Evolutionary conservation across 2,113 vertebrate genomes (phyloP), one percentile per base, ranked within the genome.

Genomic region (Platycercus adscitus): DNA sequence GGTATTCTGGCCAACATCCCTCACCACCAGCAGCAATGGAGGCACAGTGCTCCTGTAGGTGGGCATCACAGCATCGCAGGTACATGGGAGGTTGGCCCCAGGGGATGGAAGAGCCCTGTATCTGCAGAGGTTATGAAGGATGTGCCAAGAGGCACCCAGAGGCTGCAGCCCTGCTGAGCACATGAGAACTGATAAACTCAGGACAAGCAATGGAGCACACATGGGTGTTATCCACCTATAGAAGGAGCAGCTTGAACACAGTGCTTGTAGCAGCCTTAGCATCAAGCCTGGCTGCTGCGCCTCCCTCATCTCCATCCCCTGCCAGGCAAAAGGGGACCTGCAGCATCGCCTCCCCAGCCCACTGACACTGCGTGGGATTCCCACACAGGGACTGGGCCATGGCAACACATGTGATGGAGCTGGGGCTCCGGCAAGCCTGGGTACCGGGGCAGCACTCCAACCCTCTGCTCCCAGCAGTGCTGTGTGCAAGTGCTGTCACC

Each of bases 21-120:
- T 52, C 10, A 0, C 33, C 65, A 58, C 35, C 5, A 0, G 58
- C 70, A 63, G 76, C 25, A 8, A 17, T 2, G 2, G 50, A 41
- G 39, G 25, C 10, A 46, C 0, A 5, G 26, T 65, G 56, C 7
- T 4, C 2, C 64, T 37, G 39, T 47, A 26, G 53, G 47, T 6
- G 12, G 52, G 71, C 46, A 66, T 53, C 58, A 13, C 0, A 0
- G 43, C 2, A 0, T 44, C 6, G 0, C n/a, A 50, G 63, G 11
- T 13, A 23, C 2, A 0, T 9, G 21, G 43, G 20, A 64, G 6
- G 11, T 35, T 81, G 46, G 7, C 23, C 26, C 15, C 2, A 0
- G 11, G 39, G 44, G 33, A 6, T 43, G 58, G 53, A 39, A 1
- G 1, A 69, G 25, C 26, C 4, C 28, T 11, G 24, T 2, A 2